phyloP scores from a whole-genome alignment of 2,113 vertebrate species.

The Gallinago jamesoni region DNA sequence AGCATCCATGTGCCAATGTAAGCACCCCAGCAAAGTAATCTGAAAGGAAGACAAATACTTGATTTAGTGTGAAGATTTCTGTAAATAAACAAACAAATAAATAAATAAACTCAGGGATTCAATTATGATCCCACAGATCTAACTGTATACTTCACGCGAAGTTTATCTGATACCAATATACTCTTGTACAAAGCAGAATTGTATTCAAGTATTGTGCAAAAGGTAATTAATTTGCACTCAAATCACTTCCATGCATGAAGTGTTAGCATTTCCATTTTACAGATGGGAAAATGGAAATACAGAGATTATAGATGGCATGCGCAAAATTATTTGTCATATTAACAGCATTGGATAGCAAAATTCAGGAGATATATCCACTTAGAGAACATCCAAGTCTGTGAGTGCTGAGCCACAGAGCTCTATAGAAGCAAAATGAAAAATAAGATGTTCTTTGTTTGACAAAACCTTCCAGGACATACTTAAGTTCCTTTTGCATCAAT shows the following conservation, averaged over 20 bases:
- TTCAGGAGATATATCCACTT: background rate
- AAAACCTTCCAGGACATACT: background rate
- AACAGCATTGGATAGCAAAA: background rate
- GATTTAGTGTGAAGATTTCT: background rate
- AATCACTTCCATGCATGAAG: background rate
- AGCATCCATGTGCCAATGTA: background rate
- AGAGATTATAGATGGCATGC: background rate
- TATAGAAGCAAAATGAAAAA: background rate
- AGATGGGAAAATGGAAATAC: background rate
- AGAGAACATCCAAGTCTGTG: background rate
- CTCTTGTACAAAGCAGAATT: background rate
- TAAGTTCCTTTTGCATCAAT: background rate
- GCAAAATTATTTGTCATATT: background rate
- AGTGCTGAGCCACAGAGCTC: background rate
- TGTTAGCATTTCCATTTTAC: background rate
- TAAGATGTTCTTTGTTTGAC: background rate
- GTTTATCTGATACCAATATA: background rate
- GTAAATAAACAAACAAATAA: background rate
- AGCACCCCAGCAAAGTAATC: background rate
- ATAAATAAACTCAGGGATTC: background rate
- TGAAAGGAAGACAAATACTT: background rate
- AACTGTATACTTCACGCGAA: background rate
- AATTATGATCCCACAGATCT: background rate
- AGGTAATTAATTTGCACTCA: background rate
- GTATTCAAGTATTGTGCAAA: background rate